Evolutionary conservation across 2,113 vertebrate genomes (phyloP).

Genomic region (Syngnathoides biaculeatus): DNA sequence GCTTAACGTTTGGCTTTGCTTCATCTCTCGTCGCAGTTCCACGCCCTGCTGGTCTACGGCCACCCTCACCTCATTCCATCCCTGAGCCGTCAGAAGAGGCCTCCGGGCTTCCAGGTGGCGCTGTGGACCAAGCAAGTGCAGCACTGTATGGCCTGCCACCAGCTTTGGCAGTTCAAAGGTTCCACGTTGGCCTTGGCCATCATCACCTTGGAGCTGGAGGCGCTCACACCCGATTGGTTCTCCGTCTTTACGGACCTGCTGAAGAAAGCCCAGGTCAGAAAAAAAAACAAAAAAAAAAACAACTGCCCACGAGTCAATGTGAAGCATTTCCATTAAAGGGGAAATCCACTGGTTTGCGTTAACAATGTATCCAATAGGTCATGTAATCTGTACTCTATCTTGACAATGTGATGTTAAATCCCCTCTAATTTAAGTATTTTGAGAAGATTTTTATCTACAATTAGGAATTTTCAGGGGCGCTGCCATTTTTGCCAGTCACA

Average conservation of each 20-base stretch:
- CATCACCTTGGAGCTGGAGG: slow-evolving; percentile 96
- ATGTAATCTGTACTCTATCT: no score
- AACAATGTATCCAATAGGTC: no score
- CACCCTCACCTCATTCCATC: slow-evolving; percentile 74
- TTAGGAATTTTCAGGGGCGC: no score
- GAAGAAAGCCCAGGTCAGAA: slow-evolving; percentile 87
- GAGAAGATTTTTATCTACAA: no score
- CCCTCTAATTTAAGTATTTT: no score
- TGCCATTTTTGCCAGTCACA: no score
- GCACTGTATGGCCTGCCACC: slow-evolving; percentile 99
- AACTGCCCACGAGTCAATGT: no score
- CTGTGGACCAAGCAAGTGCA: slow-evolving; percentile 94
- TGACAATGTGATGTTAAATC: no score
- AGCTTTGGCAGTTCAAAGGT: slow-evolving; percentile 94
- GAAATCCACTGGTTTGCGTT: no score
- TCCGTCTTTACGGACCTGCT: slow-evolving; percentile 84
- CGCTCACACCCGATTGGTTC: slow-evolving; percentile 81
- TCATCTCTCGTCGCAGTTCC: slow-evolving; percentile 72
- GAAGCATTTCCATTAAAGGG: neutral
- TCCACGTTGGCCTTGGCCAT: slow-evolving; percentile 95
- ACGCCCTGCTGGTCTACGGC: slow-evolving; percentile 75
- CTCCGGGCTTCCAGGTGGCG: slow-evolving; percentile 81
- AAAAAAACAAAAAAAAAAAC: slow-evolving; percentile 30
- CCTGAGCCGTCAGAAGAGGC: slow-evolving; percentile 83
- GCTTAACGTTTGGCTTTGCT: slow-evolving; percentile 50